Evolutionary conservation across 2,888 invertebrate species (phyloP), one percentile per base, ranked within the genome.

Genomic region (Lasioglossum oenotherae): DNA sequence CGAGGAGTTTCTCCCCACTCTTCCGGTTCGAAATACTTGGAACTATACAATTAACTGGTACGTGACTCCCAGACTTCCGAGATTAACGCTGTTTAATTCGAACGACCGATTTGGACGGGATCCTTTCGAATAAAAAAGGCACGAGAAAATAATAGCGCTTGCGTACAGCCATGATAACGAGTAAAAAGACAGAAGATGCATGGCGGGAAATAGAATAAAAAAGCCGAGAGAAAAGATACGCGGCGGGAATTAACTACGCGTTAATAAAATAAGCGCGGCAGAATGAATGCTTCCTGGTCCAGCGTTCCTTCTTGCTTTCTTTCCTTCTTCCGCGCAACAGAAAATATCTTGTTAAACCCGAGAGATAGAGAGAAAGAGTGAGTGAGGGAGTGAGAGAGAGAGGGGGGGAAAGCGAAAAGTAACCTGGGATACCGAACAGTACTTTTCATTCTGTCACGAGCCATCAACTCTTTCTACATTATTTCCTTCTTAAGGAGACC

Each of bases 251-350:
- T 94, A 93, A 93, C 93, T 92, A 91, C 83, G 90, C 91, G 89
- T 92, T 91, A 89, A 92, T 93, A 93, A 92, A 93, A 93, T 92
- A 92, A 93, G 91, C 91, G 92, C 81, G 82, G 72, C 79, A 78
- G 84, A 87, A 85, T 84, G 81, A 87, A 87, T 80, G 87, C 67
- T 85, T 82, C 60, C 76, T 64, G 77, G 41, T 74, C 44, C 64
- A 64, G 64, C 71, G 72, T 49, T 49, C 23, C 8, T 49, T 60
- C 60, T 27, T 27, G 27, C 60, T n/a, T 27, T 10, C 71, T 74
- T 57, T 31, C 76, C 67, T 78, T 44, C 35, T 44, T 44, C 73
- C 31, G 44, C 16, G 41, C 73, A 71, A 31, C 73, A 49, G 75
- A 12, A 49, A 57, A 67, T 81, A 74, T 81, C 75, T 77, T 74